These are phyloP conservation scores for Melanotaenia boesemani DNA, from an alignment of 2,797 vertebrate genomes.

Conservation along the genomic window DNA sequence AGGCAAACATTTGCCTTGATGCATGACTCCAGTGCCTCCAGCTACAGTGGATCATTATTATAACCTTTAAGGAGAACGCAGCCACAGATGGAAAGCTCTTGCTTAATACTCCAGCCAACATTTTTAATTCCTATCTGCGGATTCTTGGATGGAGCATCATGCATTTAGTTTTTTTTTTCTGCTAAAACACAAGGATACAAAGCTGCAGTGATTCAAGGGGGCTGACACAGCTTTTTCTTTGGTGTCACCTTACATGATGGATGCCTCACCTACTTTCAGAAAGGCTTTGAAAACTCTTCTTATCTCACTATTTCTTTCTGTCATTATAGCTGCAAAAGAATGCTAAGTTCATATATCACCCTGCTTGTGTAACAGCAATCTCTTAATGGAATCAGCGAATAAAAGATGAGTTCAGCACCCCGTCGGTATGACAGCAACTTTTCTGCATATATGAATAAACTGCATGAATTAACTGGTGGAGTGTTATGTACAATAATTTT, in stretches of 20 bases:
- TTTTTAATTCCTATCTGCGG: conserved; percentile 54
- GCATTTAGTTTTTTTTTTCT: conserved; percentile 35
- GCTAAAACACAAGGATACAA: conserved; percentile 60
- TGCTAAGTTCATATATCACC: conserved; percentile 73
- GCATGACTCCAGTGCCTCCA: conserved; percentile 73
- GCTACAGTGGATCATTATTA: conserved; percentile 75
- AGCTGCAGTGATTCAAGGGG: conserved; percentile 60
- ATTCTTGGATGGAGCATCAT: conserved; percentile 35
- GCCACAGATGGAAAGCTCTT: conserved; percentile 65
- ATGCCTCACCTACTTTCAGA: conserved; percentile 73
- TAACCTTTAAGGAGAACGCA: conserved; percentile 74
- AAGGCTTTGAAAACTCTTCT: conserved; percentile 71
- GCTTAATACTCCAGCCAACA: conserved; percentile 57
- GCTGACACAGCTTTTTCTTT: conserved; percentile 73
- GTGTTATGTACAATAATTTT: conserved; percentile 60
- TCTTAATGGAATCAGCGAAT: conserved; percentile 79
- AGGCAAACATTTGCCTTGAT: conserved; percentile 82
- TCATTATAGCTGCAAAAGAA: conserved; percentile 63
- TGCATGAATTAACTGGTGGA: conserved; percentile 58
- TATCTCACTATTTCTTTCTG: conserved; percentile 70
- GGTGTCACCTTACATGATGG: conserved; percentile 80
- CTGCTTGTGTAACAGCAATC: conserved; percentile 61
- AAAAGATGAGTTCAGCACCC: conserved; percentile 76
- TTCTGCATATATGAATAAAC: conserved; percentile 73
- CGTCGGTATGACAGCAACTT: conserved; percentile 67